These are phyloP conservation scores for Eira barbara DNA, from an alignment of 2,113 vertebrate species.

Conservation along the genomic window DNA sequence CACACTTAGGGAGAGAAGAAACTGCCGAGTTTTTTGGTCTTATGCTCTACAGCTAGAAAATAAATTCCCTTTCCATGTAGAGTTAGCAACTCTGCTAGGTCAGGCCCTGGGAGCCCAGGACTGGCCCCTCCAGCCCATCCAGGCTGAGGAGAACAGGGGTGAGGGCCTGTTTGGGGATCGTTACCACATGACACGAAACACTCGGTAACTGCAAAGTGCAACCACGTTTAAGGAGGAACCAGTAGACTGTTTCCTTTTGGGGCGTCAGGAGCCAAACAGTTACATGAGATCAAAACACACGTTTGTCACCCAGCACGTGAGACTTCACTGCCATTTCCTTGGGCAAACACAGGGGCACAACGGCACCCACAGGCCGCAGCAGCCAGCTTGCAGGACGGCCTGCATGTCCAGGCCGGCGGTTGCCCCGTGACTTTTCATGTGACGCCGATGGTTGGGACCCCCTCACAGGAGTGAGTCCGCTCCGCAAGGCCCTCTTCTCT, in stretches of 20 bases:
- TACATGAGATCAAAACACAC: background rate
- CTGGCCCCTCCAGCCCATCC: too few relatives aligned
- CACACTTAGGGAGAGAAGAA: background rate
- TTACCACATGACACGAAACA: rapidly evolving
- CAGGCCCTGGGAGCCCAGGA: too few relatives aligned
- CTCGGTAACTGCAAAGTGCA: rapidly evolving
- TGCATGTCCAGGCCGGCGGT: rapidly evolving
- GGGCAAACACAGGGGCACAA: rapidly evolving
- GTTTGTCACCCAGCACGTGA: background rate
- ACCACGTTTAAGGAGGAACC: too few relatives aligned
- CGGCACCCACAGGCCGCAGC: rapidly evolving
- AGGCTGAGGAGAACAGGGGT: too few relatives aligned
- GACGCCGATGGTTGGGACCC: background rate
- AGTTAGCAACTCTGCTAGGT: too few relatives aligned
- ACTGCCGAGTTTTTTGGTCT: background rate
- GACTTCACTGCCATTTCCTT: rapidly evolving
- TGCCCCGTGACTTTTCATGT: rapidly evolving
- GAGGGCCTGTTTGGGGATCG: rapidly evolving
- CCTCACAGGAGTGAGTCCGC: background rate
- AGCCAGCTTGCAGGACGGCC: rapidly evolving
- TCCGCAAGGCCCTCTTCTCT: background rate
- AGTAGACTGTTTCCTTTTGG: background rate
- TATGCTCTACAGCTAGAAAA: background rate
- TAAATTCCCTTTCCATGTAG: rapidly evolving
- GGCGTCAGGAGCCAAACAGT: rapidly evolving